Percentiles rank a stretch among this genome's conserved stretches.
These are phyloP conservation scores for Penaeus indicus DNA, from an alignment of 1,140 invertebrate species.

Conservation along the genomic window DNA sequence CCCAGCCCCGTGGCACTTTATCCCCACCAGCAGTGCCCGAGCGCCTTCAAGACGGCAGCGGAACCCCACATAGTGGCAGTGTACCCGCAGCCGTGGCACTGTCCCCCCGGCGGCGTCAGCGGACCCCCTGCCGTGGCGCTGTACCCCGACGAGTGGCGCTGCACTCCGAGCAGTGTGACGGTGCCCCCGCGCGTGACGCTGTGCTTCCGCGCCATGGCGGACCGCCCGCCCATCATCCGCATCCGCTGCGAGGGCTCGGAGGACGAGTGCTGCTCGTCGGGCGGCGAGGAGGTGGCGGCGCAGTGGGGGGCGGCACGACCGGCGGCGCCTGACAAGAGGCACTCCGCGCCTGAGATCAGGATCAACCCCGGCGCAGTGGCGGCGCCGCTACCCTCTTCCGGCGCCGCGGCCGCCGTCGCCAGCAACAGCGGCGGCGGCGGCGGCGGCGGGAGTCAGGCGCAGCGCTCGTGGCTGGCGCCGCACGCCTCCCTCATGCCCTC, in stretches of 20 bases:
- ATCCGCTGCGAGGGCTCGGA: constrained; percentile 64
- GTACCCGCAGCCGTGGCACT: too few relatives aligned
- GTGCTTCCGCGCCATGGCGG: constrained; percentile 48
- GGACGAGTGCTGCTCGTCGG: constrained; percentile 63
- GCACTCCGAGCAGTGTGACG: too few relatives aligned
- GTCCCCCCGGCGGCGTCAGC: too few relatives aligned
- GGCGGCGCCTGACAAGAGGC: constrained; percentile 59
- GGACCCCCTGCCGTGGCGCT: too few relatives aligned
- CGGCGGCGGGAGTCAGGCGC: not conserved
- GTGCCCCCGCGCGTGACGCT: too few relatives aligned
- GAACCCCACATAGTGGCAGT: too few relatives aligned
- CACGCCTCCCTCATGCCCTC: constrained; percentile 1
- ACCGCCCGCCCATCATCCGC: constrained; percentile 64
- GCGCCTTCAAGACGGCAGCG: too few relatives aligned
- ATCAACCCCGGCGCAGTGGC: constrained; percentile 36
- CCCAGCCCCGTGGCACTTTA: too few relatives aligned
- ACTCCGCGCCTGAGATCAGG: constrained; percentile 65
- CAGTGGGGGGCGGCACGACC: constrained; percentile 33
- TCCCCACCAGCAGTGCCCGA: too few relatives aligned
- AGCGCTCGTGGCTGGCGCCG: constrained; percentile 45
- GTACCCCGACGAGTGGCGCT: too few relatives aligned
- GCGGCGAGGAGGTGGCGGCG: constrained; percentile 61
- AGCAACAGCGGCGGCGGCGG: not conserved
- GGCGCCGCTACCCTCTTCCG: not conserved
- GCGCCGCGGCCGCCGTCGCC: not conserved